Evolutionary conservation across 2,888 invertebrate genomes (phyloP).

Genomic region (Atherix ibis): DNA sequence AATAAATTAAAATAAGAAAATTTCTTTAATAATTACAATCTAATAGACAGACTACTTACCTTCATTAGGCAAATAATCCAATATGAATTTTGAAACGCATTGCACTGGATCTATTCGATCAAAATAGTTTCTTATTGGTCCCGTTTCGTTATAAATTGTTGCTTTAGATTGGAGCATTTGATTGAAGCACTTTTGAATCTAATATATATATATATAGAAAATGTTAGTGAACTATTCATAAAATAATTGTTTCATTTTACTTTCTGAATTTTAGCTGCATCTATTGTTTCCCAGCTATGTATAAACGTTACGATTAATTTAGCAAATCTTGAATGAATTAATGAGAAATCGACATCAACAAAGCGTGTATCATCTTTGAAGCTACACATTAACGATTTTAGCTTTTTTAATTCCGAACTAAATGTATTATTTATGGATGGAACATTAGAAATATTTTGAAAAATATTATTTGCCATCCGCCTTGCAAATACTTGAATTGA

Average conservation of each 20-base stretch:
- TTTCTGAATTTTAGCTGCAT: too few species aligned
- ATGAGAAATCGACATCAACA: slow-evolving; percentile 43
- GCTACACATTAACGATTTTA: slow-evolving; percentile 49
- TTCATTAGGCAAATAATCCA: slow-evolving; percentile 21
- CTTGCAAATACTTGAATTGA: slow-evolving; percentile 51
- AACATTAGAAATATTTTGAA: slow-evolving; percentile 39
- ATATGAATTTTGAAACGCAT: slow-evolving; percentile 32
- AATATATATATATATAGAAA: slow-evolving; percentile 6
- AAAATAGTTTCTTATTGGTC: slow-evolving; percentile 20
- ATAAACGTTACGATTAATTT: slow-evolving; percentile 45
- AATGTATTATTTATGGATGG: slow-evolving; percentile 41
- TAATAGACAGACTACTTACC: slow-evolving; percentile 10
- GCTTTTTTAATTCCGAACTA: slow-evolving; percentile 50
- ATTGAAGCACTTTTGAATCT: slow-evolving; percentile 18
- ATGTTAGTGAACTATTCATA: not conserved
- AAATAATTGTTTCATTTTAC: too few species aligned
- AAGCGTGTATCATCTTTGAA: slow-evolving; percentile 54
- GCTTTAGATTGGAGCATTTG: slow-evolving; percentile 8
- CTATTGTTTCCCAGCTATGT: too few species aligned
- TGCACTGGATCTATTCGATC: slow-evolving; percentile 34
- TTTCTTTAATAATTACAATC: not conserved
- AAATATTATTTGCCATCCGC: slow-evolving; percentile 46
- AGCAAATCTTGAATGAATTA: slow-evolving; percentile 49
- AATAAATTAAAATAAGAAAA: not conserved
- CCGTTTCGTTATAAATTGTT: slow-evolving; percentile 7